Evolutionary conservation across 2,113 vertebrate genomes (phyloP).

Genomic region (Ptilonorhynchus violaceus): DNA sequence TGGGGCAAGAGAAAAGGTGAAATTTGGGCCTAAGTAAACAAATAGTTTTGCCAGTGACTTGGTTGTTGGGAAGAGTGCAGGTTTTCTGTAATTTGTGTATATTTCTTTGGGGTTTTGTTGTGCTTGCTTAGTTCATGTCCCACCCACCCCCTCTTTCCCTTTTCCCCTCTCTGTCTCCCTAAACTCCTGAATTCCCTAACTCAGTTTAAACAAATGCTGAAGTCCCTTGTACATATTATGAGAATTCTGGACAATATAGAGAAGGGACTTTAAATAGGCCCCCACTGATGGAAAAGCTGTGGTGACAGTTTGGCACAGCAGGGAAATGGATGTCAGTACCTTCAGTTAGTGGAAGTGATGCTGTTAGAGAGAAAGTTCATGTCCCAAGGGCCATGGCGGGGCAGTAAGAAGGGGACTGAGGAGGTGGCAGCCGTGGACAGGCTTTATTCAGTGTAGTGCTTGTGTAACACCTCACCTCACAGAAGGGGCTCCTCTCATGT

Average conservation of each 20-base stretch:
- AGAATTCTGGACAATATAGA: not conserved
- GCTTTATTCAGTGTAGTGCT: not conserved
- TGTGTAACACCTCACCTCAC: not conserved
- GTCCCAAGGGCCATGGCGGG: not conserved
- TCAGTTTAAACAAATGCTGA: not conserved
- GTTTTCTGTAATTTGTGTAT: not conserved
- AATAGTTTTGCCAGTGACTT: not conserved
- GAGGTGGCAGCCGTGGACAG: not conserved
- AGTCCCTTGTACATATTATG: not conserved
- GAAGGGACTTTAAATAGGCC: not conserved
- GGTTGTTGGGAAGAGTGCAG: not conserved
- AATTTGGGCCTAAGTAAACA: not conserved
- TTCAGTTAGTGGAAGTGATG: not conserved
- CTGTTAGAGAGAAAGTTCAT: not conserved
- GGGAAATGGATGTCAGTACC: not conserved
- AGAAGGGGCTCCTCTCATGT: not conserved
- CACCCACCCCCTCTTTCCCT: fast-evolving
- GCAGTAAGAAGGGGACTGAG: not conserved
- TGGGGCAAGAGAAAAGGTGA: not conserved
- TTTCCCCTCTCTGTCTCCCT: fast-evolving
- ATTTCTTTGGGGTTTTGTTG: not conserved
- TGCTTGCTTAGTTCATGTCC: not conserved
- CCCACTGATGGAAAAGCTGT: not conserved
- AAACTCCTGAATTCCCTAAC: not conserved
- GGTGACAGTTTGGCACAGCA: not conserved